A percentile compares a stretch with the other conserved stretches of the same genome.
Evolutionary conservation across 2,113 vertebrate genomes (phyloP).

Genomic region (Cathartes aura): DNA sequence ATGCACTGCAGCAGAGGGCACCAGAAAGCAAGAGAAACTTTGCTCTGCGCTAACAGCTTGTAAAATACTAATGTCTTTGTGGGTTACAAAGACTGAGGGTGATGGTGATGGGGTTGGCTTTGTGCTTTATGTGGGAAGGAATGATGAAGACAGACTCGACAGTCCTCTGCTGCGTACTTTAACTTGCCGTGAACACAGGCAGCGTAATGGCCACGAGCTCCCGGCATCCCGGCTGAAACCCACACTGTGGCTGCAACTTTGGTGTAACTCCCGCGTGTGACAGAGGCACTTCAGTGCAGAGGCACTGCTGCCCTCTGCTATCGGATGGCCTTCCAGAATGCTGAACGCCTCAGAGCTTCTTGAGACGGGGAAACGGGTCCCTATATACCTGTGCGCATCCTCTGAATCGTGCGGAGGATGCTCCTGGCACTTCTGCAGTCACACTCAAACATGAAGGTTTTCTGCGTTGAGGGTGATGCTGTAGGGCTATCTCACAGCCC

Average conservation of each 20-base stretch:
- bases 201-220: not conserved
- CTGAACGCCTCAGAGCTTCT: not conserved
- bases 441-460: rapidly evolving
- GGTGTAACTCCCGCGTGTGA: rapidly evolving
- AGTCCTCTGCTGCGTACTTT: rapidly evolving
- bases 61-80: rapidly evolving
- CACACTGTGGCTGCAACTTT: rapidly evolving
- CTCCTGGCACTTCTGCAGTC: rapidly evolving
- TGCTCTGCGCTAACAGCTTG: not conserved
- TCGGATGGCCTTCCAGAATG: rapidly evolving
- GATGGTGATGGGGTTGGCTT: not conserved
- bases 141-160: rapidly evolving
- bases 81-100: not conserved
- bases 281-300: rapidly evolving
- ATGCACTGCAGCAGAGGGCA: slow-evolving; percentile 56
- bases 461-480: not conserved
- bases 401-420: not conserved
- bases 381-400: rapidly evolving
- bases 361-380: rapidly evolving
- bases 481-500: rapidly evolving
- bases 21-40: slow-evolving; percentile 12
- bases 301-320: rapidly evolving
- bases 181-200: rapidly evolving
- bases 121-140: not conserved
- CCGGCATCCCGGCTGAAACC: not conserved